phyloP scores from a whole-genome alignment of 1,140 invertebrate species.

The Trinorchestia longiramus region DNA sequence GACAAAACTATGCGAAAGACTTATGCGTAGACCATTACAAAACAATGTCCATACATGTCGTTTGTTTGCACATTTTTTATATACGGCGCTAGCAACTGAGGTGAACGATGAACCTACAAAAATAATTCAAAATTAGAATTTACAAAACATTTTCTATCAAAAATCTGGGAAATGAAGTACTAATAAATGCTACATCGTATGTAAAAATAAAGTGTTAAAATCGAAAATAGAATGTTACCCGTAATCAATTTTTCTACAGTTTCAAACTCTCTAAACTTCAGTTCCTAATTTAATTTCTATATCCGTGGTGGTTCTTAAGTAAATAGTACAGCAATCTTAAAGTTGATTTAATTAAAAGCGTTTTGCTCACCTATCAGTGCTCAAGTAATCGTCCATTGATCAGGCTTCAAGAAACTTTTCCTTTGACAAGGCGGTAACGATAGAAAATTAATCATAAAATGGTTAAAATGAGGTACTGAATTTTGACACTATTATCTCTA shows the following conservation, averaged over 20 bases:
- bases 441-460: not conserved
- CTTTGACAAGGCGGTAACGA: not conserved
- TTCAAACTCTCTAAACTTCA: not conserved
- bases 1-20: not conserved
- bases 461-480: too few relatives aligned
- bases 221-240: not conserved
- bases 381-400: not conserved
- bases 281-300: not conserved
- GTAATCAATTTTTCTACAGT: not conserved
- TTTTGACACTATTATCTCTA: too few relatives aligned
- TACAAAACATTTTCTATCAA: not conserved
- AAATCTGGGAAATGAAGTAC: not conserved
- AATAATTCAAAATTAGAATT: not conserved
- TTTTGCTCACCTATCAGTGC: not conserved
- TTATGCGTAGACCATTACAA: not conserved
- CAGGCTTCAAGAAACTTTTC: constrained; percentile 45
- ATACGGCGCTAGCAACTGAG: not conserved
- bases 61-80: not conserved
- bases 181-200: not conserved
- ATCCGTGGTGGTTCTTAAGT: not conserved
- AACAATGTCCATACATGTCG: not conserved
- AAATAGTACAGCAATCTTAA: not conserved
- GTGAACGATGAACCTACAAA: not conserved
- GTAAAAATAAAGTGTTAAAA: not conserved
- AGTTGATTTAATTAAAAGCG: not conserved